These are phyloP conservation scores for Lycopodina hypogea DNA, from an alignment of 37 sponge, comb jelly and placozoan genomes.

Conservation along the genomic window DNA sequence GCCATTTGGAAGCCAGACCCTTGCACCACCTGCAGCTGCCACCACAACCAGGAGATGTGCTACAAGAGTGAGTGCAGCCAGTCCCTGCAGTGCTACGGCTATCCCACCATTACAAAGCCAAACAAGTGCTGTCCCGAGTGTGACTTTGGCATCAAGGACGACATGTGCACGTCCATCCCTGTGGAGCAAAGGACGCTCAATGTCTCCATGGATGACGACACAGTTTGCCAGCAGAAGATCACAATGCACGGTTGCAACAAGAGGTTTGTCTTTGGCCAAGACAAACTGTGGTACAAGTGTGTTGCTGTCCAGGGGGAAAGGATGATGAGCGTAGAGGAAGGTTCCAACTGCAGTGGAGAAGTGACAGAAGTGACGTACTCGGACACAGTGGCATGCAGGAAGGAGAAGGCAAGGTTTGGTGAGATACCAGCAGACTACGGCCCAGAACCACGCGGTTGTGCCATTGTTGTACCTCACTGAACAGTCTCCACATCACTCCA, in stretches of 20 bases:
- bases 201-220: background rate
- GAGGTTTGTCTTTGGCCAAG: background rate
- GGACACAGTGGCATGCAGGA: background rate
- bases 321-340: background rate
- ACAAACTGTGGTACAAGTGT: slow-evolving; percentile 1
- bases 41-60: background rate
- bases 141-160: slow-evolving; percentile 31
- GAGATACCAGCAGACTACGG: background rate
- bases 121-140: slow-evolving; percentile 34
- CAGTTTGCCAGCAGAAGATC: slow-evolving; percentile 6
- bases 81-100: slow-evolving; percentile 23
- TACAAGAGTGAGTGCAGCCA: background rate
- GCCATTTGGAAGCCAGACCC: slow-evolving; percentile 33
- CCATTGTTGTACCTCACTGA: background rate
- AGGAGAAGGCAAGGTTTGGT: background rate
- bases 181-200: slow-evolving; percentile 1
- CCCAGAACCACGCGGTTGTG: background rate
- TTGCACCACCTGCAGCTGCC: slow-evolving; percentile 40
- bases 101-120: background rate
- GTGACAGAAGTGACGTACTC: background rate
- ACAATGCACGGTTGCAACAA: slow-evolving; percentile 33
- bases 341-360: background rate
- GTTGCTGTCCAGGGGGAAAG: background rate
- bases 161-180: slow-evolving; percentile 25
- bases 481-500: too few relatives aligned